Evolutionary conservation across 2,113 vertebrate species (phyloP), one percentile per base, ranked within the genome.

Genomic region (Potamarius usumacintae): DNA sequence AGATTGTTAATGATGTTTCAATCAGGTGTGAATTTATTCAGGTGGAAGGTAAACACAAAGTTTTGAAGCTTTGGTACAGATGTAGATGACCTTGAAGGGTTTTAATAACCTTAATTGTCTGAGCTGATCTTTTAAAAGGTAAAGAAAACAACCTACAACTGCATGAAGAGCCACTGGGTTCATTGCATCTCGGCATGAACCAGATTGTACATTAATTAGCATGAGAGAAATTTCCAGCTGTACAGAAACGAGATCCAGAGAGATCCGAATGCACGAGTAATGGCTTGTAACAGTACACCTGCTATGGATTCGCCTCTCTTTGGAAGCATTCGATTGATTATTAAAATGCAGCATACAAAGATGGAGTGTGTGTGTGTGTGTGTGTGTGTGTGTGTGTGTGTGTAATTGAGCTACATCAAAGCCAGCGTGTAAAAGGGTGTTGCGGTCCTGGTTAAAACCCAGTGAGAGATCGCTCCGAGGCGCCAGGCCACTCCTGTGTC

Each of bases 321-420:
- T 81, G 65, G 57, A 83, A 76, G 86, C 57, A 67, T 65, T 86
- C 82, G 65, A 88, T 90, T 86, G 87, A 90, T 90, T 88, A 88
- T 90, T 88, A 86, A 81, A 90, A 86, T 80, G n/a, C 34, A 42
- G 25, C 10, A 83, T 74, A 81, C 34, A 58, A 81, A 53, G 53
- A 53, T 53, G 53, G 18, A 20, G 71, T 72, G 30, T 72, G 69
- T 78, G 50, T 78, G 76, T 77, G 74, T 77, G 78, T 58, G 25
- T 82, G 15, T 82, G 80, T 48, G 57, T 82, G 57, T 83, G n/a
- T n/a, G n/a, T n/a, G 25, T 83, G 82, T n/a, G 34, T 67, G 62
- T 83, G 82, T 90, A 86, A 90, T 88, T 88, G 89, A 90, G 87
- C 89, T 86, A 81, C 87, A 86, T 88, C 86, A 88, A 90, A 83